Evolutionary conservation across 1,140 invertebrate genomes (phyloP), one percentile per base, ranked within the genome.

Genomic region (Bombus soroeensis): DNA sequence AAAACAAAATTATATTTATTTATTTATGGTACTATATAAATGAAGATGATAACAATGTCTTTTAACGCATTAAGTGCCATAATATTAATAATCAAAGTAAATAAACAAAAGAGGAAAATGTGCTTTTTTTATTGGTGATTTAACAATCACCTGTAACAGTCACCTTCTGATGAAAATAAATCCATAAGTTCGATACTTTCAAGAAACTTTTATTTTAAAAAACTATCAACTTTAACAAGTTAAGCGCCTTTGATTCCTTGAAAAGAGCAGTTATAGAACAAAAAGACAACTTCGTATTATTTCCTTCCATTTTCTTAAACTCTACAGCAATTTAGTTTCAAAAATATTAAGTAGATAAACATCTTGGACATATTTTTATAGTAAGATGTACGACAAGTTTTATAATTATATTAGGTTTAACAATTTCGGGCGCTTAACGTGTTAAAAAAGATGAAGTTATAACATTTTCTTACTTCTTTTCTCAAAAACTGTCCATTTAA

Each of bases 401-500:
- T 12, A 77, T 57, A 53, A 83, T 83, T 66, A 18, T 34, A 77
- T 76, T 76, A 6, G 39, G 47, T 25, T n/a, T 47, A 71, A 72
- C 18, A 71, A 64, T 66, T 70, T 77, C 34, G 62, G 39, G 68
- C 70, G 47, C 79, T 86, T 88, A 89, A 82, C 71, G 22, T 86
- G 79, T 81, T 84, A 89, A 83, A 79, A 32, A 47, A 66, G 37
- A 77, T 13, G 12, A 34, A 84, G 64, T 53, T 87, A 25, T 64
- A 64, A 73, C 47, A 87, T 81, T 83, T 87, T 70, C 85, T 89
- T 87, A 71, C 80, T 78, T 92, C 87, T 86, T 79, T 70, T 90
- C 75, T 91, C 77, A 89, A 89, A 84, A 86, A 90, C 85, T 87
- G 88, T 88, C 90, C 88, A 81, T 92, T 86, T 92, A 94, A 91